These are phyloP conservation scores for Microtus montanus DNA, from an alignment of 2,113 vertebrate species.

Conservation along the genomic window DNA sequence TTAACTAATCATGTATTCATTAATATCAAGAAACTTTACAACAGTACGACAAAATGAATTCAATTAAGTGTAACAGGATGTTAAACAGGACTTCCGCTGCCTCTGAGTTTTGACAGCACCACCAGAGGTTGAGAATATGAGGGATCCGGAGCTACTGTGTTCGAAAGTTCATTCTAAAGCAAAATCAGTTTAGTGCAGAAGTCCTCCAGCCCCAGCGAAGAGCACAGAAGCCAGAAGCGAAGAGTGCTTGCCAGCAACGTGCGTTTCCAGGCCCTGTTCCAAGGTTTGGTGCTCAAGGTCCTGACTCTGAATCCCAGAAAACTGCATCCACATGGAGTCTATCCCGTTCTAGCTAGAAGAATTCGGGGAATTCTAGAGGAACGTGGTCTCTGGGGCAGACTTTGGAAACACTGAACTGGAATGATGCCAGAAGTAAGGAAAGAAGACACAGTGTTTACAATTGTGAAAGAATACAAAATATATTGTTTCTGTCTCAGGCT, in stretches of 20 bases:
- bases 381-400: background rate
- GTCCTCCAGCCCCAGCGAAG: background rate
- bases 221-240: background rate
- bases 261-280: background rate
- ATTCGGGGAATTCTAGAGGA: background rate
- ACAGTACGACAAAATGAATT: constrained; percentile 58
- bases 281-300: background rate
- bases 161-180: constrained; percentile 31
- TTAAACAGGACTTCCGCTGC: constrained; percentile 68
- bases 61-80: constrained; percentile 72
- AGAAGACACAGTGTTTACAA: background rate
- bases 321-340: too few relatives aligned
- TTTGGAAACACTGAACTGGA: background rate
- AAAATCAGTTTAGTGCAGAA: background rate
- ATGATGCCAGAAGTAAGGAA: background rate
- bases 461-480: background rate
- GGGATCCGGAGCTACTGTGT: background rate
- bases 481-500: background rate
- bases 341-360: background rate
- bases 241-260: background rate
- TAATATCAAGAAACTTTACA: constrained; percentile 72
- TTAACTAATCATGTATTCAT: constrained; percentile 63
- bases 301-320: background rate
- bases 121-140: constrained; percentile 31
- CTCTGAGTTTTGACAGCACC: constrained; percentile 67